Evolutionary conservation across 2,888 invertebrate species (phyloP).

Genomic region (Eurois occulta): DNA sequence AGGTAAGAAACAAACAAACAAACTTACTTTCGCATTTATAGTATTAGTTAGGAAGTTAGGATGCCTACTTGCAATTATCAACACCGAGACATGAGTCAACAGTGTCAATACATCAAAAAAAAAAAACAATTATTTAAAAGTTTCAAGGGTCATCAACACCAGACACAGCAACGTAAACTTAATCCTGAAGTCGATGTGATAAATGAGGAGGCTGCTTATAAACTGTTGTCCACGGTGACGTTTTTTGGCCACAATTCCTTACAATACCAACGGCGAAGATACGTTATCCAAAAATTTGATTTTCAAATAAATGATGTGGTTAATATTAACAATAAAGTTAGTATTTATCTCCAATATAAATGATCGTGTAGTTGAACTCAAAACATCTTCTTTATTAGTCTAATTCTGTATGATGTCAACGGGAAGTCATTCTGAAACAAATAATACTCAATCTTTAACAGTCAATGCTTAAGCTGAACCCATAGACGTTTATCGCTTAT

Average conservation of each 20-base stretch:
- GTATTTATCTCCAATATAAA: constrained; percentile 46
- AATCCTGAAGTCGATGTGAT: constrained; percentile 49
- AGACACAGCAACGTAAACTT: constrained; percentile 14
- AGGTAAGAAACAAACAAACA: too few species aligned
- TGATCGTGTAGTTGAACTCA: constrained; percentile 5
- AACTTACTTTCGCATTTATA: too few species aligned
- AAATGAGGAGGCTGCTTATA: constrained; percentile 43
- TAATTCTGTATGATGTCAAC: constrained; percentile 33
- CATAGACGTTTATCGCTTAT: constrained; percentile 21
- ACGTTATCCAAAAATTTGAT: constrained; percentile 34
- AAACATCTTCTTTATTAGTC: constrained; percentile 31
- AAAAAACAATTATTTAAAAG: constrained; percentile 42
- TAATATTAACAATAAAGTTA: constrained; percentile 11
- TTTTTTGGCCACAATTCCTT: constrained; percentile 25
- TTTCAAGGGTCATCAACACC: constrained; percentile 53
- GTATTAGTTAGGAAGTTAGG: too few species aligned
- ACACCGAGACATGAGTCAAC: constrained; percentile 11
- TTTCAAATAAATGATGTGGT: constrained; percentile 49
- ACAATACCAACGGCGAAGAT: constrained; percentile 26
- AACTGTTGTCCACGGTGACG: constrained; percentile 25
- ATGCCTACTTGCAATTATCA: not conserved
- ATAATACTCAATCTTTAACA: constrained; percentile 21
- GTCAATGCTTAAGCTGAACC: constrained; percentile 22
- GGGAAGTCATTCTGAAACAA: constrained; percentile 31
- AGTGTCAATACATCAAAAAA: constrained; percentile 27